Conservation (phyloP, 2,888 invertebrate genomes). For the Zootermopsis nevadensis region DNA sequence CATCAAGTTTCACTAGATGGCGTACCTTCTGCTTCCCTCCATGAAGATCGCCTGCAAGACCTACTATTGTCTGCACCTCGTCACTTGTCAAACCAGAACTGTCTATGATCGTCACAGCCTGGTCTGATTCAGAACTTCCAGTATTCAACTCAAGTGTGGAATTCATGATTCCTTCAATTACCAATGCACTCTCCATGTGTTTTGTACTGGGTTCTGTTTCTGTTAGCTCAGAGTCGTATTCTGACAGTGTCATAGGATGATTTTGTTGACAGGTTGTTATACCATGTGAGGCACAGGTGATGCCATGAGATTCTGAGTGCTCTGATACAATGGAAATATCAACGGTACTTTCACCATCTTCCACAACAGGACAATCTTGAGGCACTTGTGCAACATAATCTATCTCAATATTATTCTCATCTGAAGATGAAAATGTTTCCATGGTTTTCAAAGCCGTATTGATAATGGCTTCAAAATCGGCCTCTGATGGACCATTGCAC, state of each 20-base stretch:
- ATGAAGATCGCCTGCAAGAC: not conserved
- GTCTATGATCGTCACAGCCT: not conserved
- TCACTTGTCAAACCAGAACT: not conserved
- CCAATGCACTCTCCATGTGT: not conserved
- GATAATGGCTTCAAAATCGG: constrained; percentile 22
- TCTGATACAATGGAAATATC: not conserved
- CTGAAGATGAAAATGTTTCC: not conserved
- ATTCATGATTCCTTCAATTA: not conserved
- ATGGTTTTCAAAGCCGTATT: not conserved
- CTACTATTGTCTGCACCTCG: not conserved
- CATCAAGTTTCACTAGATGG: not conserved
- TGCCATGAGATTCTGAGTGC: not conserved
- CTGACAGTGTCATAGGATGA: not conserved
- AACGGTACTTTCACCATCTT: not conserved
- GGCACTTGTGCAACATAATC: not conserved
- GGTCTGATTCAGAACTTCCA: not conserved
- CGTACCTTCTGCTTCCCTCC: not conserved
- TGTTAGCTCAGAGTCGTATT: not conserved
- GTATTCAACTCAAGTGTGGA: not conserved
- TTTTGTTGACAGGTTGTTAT: not conserved
- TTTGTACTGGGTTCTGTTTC: not conserved
- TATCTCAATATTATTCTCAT: constrained; percentile 14
- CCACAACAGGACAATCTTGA: not conserved
- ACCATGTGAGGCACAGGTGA: not conserved
- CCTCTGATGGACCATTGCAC: constrained; percentile 10